phyloP scores from a whole-genome alignment of 1,140 invertebrate species.

The Scaptodrosophila lebanonensis region DNA sequence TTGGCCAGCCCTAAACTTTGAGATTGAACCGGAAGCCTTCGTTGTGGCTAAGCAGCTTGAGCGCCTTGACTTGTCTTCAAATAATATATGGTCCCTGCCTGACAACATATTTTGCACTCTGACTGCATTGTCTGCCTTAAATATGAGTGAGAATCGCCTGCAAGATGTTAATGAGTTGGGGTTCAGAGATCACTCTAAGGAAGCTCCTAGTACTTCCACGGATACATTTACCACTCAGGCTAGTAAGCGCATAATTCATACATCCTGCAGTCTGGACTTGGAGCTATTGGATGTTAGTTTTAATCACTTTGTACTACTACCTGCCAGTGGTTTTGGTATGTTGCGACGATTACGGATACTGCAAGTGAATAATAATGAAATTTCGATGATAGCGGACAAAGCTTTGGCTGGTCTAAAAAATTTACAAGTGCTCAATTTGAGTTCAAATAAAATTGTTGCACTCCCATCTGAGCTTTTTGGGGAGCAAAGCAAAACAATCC shows the following conservation, averaged over 20 bases:
- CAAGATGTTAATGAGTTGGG: conserved; percentile 90
- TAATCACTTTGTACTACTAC: conserved; percentile 89
- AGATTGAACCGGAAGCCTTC: conserved; percentile 86
- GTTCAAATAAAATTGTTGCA: conserved; percentile 91
- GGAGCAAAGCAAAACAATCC: conserved; percentile 86
- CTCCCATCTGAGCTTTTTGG: conserved; percentile 90
- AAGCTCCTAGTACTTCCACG: conserved; percentile 24
- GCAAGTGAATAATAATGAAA: conserved; percentile 89
- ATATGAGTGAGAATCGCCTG: conserved; percentile 90
- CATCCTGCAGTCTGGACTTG: conserved; percentile 82
- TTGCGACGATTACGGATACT: conserved; percentile 86
- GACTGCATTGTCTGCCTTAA: conserved; percentile 85
- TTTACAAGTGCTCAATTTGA: conserved; percentile 89
- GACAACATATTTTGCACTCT: conserved; percentile 90
- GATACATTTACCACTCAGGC: conserved; percentile 55
- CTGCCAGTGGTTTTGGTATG: conserved; percentile 87
- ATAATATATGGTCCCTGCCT: conserved; percentile 92
- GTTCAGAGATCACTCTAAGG: conserved; percentile 81
- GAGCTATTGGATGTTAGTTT: conserved; percentile 89
- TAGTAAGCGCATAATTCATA: conserved; percentile 36
- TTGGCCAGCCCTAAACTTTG: conserved; percentile 87
- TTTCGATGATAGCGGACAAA: conserved; percentile 89
- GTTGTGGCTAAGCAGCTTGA: conserved; percentile 84
- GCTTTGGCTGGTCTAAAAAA: conserved; percentile 87
- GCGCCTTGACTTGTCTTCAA: conserved; percentile 89